Conservation (phyloP, 2,888 invertebrate species). For the Tachina fera region DNA sequence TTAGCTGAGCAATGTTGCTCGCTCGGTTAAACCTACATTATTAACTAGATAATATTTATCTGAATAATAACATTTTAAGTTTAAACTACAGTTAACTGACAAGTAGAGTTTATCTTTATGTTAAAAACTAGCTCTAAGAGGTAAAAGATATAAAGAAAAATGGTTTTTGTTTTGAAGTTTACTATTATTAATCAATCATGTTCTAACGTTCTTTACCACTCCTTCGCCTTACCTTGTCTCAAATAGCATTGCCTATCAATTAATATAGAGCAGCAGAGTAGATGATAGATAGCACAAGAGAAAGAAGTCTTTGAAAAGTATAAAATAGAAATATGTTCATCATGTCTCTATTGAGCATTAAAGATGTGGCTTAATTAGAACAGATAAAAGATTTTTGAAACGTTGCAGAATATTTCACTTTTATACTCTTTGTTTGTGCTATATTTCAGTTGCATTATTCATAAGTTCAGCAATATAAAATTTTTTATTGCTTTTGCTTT, state of each 20-base stretch:
- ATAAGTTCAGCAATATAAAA: conserved; percentile 30
- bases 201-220: background rate
- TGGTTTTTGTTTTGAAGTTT: no score
- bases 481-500: conserved; percentile 23
- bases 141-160: no score
- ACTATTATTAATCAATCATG: background rate
- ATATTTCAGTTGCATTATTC: conserved; percentile 50
- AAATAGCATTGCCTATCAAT: conserved; percentile 45
- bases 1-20: no score
- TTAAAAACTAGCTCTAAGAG: no score
- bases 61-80: no score
- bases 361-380: conserved; percentile 46
- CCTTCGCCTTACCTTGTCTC: background rate
- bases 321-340: background rate
- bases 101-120: no score
- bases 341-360: conserved; percentile 13
- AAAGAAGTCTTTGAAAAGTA: background rate
- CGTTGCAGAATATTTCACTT: conserved; percentile 19
- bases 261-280: conserved; percentile 11
- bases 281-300: background rate
- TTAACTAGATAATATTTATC: no score
- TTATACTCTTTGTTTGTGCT: conserved; percentile 23
- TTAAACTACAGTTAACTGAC: no score
- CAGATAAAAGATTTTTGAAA: background rate
- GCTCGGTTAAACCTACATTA: no score